A percentile compares a stretch with the other conserved stretches of the same genome.
Conservation (phyloP, 2,888 invertebrate species). For the Mimachlamys varia region DNA sequence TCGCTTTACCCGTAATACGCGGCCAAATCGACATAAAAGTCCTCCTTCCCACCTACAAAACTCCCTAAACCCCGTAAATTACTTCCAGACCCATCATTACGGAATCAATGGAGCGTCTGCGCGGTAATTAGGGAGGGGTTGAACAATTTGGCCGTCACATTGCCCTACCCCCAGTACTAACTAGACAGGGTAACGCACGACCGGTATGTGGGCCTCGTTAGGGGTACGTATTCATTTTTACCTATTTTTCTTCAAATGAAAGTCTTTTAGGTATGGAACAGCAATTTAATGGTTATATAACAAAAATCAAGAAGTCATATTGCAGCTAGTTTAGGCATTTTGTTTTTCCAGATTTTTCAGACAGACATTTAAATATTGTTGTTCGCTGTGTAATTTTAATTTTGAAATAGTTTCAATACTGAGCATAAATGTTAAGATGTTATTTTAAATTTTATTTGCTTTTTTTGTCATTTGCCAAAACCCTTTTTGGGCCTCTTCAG, state of each 20-base stretch:
- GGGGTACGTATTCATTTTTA: not conserved
- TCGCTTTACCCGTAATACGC: constrained; percentile 7
- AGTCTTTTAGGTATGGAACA: not conserved
- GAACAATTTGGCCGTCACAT: not conserved
- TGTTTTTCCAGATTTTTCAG: too few species aligned
- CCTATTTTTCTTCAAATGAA: not conserved
- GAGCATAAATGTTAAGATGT: too few species aligned
- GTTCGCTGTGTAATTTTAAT: too few species aligned
- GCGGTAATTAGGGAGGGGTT: constrained; percentile 6
- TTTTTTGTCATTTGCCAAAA: not conserved
- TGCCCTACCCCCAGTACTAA: not conserved
- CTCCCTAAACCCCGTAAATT: constrained; percentile 31
- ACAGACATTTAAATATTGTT: too few species aligned
- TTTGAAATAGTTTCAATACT: too few species aligned
- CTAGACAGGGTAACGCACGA: not conserved
- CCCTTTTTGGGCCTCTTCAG: not conserved
- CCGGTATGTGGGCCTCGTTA: not conserved
- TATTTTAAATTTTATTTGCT: not conserved
- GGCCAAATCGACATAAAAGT: constrained; percentile 19
- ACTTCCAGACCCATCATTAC: constrained; percentile 25
- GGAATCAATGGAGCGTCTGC: constrained; percentile 4
- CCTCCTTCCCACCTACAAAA: constrained; percentile 34
- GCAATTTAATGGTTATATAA: too few species aligned
- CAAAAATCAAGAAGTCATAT: too few species aligned
- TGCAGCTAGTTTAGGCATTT: too few species aligned